Conservation (phyloP, 2,797 vertebrate species). For the Harpagifer antarcticus region DNA sequence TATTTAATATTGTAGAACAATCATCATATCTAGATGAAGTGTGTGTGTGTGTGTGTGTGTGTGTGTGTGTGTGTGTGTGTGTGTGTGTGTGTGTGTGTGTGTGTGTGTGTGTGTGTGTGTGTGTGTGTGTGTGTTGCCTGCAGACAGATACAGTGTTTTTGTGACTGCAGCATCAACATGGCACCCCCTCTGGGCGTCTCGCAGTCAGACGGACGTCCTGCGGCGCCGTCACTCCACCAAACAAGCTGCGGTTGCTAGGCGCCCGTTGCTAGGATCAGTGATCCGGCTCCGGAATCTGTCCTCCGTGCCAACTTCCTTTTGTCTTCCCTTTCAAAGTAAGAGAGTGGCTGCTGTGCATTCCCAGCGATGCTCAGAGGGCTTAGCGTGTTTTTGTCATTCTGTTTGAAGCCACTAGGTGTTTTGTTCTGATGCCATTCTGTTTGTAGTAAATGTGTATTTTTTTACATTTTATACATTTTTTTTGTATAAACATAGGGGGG, state of each 20-base stretch:
- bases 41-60: constrained; percentile 13
- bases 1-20: too few species aligned
- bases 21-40: background rate
- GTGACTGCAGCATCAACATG: constrained; percentile 34
- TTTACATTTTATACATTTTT: too few species aligned
- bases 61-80: background rate
- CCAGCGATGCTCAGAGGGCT: background rate
- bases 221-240: constrained; percentile 29
- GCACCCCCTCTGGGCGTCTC: constrained; percentile 28
- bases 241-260: constrained; percentile 50
- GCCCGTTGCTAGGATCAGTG: constrained; percentile 45
- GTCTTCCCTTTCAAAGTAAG: constrained; percentile 32
- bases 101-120: background rate
- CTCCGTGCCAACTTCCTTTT: constrained; percentile 34
- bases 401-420: background rate
- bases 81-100: constrained; percentile 2
- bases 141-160: constrained; percentile 13
- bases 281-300: constrained; percentile 34
- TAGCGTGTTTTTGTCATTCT: background rate
- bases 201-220: constrained; percentile 6
- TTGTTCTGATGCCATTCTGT: background rate
- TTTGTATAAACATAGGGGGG: too few species aligned
- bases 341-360: background rate
- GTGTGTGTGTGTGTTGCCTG: constrained; percentile 1
- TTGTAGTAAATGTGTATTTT: background rate